Conservation (phyloP, 2,113 vertebrate genomes). For the Hemiscyllium ocellatum region DNA sequence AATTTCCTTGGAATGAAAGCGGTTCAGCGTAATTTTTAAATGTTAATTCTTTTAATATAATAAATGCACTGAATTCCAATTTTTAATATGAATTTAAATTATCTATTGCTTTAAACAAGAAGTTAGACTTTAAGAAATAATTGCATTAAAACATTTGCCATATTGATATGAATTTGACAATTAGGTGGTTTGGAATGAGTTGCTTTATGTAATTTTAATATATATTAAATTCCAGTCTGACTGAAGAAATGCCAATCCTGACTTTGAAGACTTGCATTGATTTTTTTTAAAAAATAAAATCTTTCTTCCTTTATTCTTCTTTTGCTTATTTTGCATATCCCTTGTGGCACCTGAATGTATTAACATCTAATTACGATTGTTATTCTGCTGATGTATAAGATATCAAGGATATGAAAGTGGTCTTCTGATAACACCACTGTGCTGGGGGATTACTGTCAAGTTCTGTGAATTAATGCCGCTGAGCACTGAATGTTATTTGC, state of each 20-base stretch:
- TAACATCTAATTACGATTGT: slow-evolving; percentile 35
- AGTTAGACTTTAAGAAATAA: background rate
- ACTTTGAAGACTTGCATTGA: slow-evolving; percentile 12
- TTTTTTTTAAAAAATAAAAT: background rate
- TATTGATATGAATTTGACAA: background rate
- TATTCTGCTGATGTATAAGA: slow-evolving; percentile 34
- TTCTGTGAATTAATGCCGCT: slow-evolving; percentile 22
- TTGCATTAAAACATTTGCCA: background rate
- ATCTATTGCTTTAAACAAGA: background rate
- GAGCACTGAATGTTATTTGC: slow-evolving; percentile 20
- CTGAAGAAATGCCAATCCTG: background rate
- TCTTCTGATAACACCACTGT: slow-evolving; percentile 17
- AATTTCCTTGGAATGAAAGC: background rate
- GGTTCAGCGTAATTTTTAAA: background rate
- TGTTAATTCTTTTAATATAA: background rate
- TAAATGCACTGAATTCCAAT: background rate
- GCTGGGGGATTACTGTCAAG: background rate
- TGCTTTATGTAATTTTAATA: slow-evolving; percentile 14
- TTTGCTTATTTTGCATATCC: slow-evolving; percentile 33
- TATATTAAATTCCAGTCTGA: slow-evolving; percentile 26
- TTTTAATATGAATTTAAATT: background rate
- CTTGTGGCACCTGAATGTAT: slow-evolving; percentile 23
- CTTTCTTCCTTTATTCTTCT: slow-evolving; percentile 34
- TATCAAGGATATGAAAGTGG: slow-evolving; percentile 28
- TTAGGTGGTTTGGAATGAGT: background rate